Evolutionary conservation across 1,140 invertebrate genomes (phyloP).

Genomic region (Coelopa frigida): DNA sequence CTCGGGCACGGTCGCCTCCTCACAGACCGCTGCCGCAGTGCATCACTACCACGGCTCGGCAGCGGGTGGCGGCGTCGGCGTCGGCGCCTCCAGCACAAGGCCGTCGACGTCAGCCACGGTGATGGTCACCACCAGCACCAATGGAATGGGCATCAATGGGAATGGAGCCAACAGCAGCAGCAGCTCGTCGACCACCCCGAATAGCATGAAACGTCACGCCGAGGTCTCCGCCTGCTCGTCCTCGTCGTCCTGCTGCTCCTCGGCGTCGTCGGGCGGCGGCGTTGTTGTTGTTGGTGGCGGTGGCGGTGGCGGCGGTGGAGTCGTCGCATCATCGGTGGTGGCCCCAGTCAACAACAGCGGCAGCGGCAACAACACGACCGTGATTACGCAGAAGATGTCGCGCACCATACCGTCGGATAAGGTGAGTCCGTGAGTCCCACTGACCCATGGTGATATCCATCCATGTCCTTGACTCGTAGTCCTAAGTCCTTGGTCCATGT

Average conservation of each 20-base stretch:
- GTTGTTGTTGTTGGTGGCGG: slow-evolving; percentile 1
- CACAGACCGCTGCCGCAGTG: no score
- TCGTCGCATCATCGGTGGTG: slow-evolving; percentile 5
- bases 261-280: slow-evolving; percentile 11
- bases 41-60: no score
- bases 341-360: background rate
- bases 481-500: no score
- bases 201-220: slow-evolving; percentile 15
- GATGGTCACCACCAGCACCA: slow-evolving; percentile 5
- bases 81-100: no score
- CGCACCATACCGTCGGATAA: slow-evolving; percentile 34
- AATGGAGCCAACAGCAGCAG: background rate
- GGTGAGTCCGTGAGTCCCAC: no score
- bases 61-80: no score
- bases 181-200: slow-evolving; percentile 8
- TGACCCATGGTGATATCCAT: no score
- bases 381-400: slow-evolving; percentile 29
- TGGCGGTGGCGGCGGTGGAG: slow-evolving; percentile 5
- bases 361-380: slow-evolving; percentile 7
- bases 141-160: background rate
- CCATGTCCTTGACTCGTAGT: no score
- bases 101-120: slow-evolving; percentile 14
- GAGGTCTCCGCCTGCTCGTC: slow-evolving; percentile 14
- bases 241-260: slow-evolving; percentile 16
- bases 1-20: no score